Conservation (phyloP, 2,797 vertebrate species). For the Heterohyrax brucei region DNA sequence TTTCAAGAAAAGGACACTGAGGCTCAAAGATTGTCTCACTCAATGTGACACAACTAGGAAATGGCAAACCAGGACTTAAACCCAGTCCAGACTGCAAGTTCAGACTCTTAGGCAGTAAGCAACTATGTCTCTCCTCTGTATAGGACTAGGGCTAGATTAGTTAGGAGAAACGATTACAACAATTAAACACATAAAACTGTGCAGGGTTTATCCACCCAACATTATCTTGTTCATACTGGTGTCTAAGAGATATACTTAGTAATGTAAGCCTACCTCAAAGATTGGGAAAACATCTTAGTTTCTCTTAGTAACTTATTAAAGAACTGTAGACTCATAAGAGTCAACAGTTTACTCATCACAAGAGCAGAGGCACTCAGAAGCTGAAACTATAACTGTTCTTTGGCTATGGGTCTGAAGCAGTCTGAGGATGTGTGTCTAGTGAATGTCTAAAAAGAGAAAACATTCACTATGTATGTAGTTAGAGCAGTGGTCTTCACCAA, state of each 20-base stretch:
- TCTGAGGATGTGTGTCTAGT: too few relatives aligned
- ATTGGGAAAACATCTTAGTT: background rate
- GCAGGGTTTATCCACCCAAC: background rate
- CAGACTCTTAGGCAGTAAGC: background rate
- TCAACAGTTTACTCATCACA: background rate
- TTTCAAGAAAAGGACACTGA: constrained; percentile 58
- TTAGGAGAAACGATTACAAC: constrained; percentile 33
- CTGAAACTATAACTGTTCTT: background rate
- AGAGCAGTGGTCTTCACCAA: background rate
- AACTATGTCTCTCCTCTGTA: background rate
- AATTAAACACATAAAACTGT: background rate
- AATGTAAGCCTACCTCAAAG: background rate
- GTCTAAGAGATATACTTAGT: background rate
- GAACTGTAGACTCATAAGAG: background rate
- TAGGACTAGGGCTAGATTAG: background rate
- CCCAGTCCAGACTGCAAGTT: constrained; percentile 16
- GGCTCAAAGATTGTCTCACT: background rate
- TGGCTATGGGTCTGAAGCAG: background rate
- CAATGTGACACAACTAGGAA: background rate
- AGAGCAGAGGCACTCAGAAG: background rate
- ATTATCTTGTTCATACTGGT: background rate
- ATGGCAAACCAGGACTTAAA: constrained; percentile 48
- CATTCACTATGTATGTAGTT: background rate
- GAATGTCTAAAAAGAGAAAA: constrained; percentile 21
- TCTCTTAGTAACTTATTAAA: background rate